phyloP scores from a whole-genome alignment of 2,888 invertebrate genomes.

The Andrena bucephala region DNA sequence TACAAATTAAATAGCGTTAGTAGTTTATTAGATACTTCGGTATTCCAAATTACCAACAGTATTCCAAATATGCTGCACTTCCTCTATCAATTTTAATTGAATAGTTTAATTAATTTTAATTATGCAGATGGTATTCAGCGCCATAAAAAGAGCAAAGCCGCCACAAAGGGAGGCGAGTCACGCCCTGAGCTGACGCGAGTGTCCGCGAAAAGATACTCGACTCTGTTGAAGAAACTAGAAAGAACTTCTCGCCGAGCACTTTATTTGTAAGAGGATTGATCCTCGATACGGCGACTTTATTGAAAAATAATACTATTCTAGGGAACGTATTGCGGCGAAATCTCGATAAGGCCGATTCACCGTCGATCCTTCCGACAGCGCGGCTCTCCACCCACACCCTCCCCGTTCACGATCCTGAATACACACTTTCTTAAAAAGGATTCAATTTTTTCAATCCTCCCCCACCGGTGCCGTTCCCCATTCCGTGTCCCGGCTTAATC shows the following conservation, averaged over 20 bases:
- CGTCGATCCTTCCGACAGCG: background rate
- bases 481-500: conserved; percentile 3
- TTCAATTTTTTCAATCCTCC: conserved; percentile 30
- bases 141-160: background rate
- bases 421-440: conserved; percentile 46
- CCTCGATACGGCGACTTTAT: conserved; percentile 27
- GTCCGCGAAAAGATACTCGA: background rate
- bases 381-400: background rate
- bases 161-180: background rate
- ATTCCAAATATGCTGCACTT: no score
- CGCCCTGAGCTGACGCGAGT: background rate
- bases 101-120: no score
- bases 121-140: background rate
- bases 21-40: no score
- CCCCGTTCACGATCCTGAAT: conserved; percentile 11
- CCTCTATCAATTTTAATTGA: background rate
- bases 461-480: background rate
- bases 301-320: conserved; percentile 33
- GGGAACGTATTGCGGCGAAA: background rate
- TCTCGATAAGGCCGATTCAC: background rate
- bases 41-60: no score
- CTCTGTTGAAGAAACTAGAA: background rate
- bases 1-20: no score
- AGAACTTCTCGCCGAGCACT: background rate
- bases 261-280: conserved; percentile 40